These are phyloP conservation scores for Chiridota heheva DNA, from an alignment of 35 echinoderm and acorn worm species.

Conservation along the genomic window DNA sequence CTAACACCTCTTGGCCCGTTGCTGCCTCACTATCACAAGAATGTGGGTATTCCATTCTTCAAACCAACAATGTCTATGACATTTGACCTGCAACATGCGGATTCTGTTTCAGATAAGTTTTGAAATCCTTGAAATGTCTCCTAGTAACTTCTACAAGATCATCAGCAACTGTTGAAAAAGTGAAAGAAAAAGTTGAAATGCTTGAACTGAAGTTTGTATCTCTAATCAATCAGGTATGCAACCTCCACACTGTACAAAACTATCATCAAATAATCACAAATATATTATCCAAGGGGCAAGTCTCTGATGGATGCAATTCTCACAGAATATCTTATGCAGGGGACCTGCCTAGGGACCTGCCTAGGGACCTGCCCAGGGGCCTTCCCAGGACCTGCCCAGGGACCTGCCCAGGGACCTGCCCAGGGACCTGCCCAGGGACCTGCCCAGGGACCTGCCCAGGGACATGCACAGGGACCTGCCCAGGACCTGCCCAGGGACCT, in stretches of 20 bases:
- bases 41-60: no score
- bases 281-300: neutral
- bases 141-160: constrained; percentile 81
- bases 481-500: no score
- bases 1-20: no score
- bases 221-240: neutral
- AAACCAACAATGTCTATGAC: no score
- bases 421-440: no score
- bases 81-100: neutral
- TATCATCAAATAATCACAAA: neutral
- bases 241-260: neutral
- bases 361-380: neutral
- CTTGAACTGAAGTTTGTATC: neutral
- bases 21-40: no score
- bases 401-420: no score
- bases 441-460: no score
- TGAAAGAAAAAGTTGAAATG: constrained; percentile 14
- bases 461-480: no score
- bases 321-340: neutral
- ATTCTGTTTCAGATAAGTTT: constrained; percentile 9
- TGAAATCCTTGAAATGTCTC: constrained; percentile 76
- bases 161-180: constrained; percentile 63
- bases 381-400: no score
- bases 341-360: neutral
- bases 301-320: neutral